These are phyloP conservation scores for Leptoteleia sp. DNA, from an alignment of 1,140 invertebrate species.

Conservation along the genomic window DNA sequence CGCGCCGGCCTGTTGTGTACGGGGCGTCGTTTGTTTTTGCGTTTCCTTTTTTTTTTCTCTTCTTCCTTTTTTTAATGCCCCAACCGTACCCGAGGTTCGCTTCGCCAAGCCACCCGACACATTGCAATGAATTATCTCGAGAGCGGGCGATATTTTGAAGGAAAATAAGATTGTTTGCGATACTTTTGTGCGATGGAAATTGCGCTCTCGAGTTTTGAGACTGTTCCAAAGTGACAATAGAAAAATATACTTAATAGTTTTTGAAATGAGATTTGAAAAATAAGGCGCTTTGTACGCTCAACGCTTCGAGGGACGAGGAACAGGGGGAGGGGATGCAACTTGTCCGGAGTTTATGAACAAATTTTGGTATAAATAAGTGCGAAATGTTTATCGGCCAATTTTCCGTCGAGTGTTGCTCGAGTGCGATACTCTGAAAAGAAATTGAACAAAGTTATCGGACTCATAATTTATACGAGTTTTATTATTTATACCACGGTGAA, in stretches of 20 bases:
- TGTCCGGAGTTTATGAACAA: neutral
- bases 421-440: no score
- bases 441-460: no score
- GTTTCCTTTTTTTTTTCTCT: no score
- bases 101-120: no score
- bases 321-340: no score
- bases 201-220: conserved; percentile 22
- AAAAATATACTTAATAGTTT: conserved; percentile 14
- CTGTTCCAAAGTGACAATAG: conserved; percentile 25
- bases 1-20: neutral
- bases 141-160: conserved; percentile 1
- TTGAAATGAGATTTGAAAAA: conserved; percentile 11
- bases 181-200: conserved; percentile 14
- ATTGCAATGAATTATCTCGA: conserved; percentile 3
- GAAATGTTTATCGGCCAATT: neutral
- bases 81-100: no score
- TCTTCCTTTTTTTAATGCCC: no score
- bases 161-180: conserved; percentile 36
- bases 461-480: no score
- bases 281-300: neutral
- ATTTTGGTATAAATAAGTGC: conserved; percentile 2
- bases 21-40: conserved; percentile 6
- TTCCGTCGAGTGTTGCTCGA: no score
- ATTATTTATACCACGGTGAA: no score
- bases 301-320: neutral